These are phyloP conservation scores for Meloidogyne hapla DNA, from an alignment of 1,140 invertebrate species.

Conservation along the genomic window DNA sequence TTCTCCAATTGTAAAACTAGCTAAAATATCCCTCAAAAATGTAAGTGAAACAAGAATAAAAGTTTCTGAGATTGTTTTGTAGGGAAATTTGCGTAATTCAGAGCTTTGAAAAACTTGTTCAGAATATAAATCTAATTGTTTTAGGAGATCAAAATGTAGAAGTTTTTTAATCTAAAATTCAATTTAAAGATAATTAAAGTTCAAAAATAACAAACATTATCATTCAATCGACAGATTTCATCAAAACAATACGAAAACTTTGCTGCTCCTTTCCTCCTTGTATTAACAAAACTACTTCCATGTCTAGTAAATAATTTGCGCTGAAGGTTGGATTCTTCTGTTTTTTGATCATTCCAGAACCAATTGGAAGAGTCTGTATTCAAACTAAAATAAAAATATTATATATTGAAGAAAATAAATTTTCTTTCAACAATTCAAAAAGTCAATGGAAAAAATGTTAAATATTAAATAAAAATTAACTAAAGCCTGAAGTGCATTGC, in stretches of 20 bases:
- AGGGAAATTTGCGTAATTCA: conserved; percentile 75
- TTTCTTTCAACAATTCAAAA: not conserved
- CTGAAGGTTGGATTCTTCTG: conserved; percentile 6
- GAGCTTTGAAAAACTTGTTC: conserved; percentile 60
- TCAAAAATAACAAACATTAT: conserved; percentile 30
- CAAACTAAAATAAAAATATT: conserved; percentile 32
- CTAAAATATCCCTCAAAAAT: conserved; percentile 82
- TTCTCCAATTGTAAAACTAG: conserved; percentile 66
- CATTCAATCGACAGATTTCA: conserved; percentile 38
- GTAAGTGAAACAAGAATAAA: conserved; percentile 87
- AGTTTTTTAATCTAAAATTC: conserved; percentile 49
- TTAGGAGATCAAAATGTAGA: conserved; percentile 36
- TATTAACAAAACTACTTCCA: conserved; percentile 55
- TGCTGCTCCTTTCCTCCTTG: not conserved
- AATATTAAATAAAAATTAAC: not conserved
- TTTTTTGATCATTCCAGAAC: conserved; percentile 52
- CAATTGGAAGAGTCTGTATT: conserved; percentile 55
- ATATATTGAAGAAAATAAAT: conserved; percentile 3
- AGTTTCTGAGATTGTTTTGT: conserved; percentile 86
- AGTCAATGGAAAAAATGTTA: too few species aligned
- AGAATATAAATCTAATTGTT: conserved; percentile 39
- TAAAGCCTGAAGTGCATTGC: not conserved
- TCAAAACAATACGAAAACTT: conserved; percentile 38
- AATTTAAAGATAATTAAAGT: conserved; percentile 1
- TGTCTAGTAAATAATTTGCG: conserved; percentile 51